A percentile compares a stretch with the other conserved stretches of the same genome.
Conservation (phyloP, 2,113 vertebrate genomes). For the Gopherus evgoodei region DNA sequence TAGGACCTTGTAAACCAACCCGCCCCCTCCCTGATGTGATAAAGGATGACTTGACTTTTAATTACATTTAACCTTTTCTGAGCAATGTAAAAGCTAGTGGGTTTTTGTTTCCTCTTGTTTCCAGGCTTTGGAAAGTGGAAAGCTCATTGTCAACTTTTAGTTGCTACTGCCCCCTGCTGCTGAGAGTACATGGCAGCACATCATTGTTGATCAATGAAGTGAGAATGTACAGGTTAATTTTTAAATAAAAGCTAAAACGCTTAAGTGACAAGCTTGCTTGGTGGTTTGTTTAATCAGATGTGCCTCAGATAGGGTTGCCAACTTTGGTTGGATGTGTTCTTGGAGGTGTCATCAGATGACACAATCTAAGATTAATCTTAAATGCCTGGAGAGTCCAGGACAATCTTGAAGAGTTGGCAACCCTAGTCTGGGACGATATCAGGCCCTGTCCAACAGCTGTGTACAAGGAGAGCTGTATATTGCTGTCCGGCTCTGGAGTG, state of each 20-base stretch:
- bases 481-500: neutral
- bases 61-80: neutral
- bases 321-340: too few species aligned
- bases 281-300: neutral
- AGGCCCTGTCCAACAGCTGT: neutral
- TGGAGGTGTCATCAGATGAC: too few species aligned
- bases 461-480: neutral
- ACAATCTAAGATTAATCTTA: too few species aligned
- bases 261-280: neutral
- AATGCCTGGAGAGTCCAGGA: too few species aligned
- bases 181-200: neutral
- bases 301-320: fast-evolving
- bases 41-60: conserved; percentile 44
- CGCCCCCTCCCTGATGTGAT: conserved; percentile 31
- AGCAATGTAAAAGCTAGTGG: neutral
- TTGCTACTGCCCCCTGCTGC: conserved; percentile 68
- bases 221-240: conserved; percentile 45
- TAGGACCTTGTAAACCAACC: conserved; percentile 32
- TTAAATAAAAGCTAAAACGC: conserved; percentile 64
- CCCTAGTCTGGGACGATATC: neutral
- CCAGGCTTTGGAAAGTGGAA: conserved; percentile 19
- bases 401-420: too few species aligned
- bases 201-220: neutral
- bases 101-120: conserved; percentile 58
- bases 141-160: neutral